phyloP scores from a whole-genome alignment of 2,113 vertebrate species.

The Cebidichthys violaceus region DNA sequence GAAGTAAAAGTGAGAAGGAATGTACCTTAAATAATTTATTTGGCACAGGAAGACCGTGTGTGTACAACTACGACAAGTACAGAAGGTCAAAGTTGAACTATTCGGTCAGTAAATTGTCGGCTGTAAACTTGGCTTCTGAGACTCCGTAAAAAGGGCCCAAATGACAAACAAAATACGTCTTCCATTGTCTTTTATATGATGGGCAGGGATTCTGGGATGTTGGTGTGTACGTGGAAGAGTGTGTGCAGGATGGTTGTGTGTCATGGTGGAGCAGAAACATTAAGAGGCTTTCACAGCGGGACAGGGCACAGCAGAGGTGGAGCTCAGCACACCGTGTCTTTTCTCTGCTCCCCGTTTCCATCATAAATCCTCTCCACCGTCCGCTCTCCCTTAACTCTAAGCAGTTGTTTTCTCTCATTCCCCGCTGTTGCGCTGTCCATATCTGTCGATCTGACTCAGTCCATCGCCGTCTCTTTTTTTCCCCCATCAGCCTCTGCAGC shows the following conservation, averaged over 20 bases:
- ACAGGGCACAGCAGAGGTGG: constrained; percentile 24
- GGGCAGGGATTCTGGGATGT: background rate
- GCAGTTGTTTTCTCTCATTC: constrained; percentile 12
- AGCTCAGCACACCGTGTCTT: constrained; percentile 9
- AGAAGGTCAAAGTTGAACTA: background rate
- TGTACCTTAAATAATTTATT: background rate
- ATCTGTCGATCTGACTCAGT: constrained; percentile 48
- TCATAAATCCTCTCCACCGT: constrained; percentile 5
- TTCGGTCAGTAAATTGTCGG: background rate
- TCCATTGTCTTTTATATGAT: background rate
- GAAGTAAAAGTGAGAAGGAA: background rate
- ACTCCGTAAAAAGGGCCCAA: background rate
- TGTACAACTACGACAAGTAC: background rate
- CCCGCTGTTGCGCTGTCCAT: constrained; percentile 14
- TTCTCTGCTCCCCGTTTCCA: background rate
- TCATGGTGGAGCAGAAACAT: constrained; percentile 28
- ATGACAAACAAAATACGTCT: background rate
- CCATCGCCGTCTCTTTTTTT: constrained; percentile 20
- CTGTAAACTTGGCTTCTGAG: background rate
- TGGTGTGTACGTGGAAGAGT: background rate
- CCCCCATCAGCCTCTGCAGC: background rate
- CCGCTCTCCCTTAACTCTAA: background rate
- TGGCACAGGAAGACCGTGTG: background rate
- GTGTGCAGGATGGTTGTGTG: constrained; percentile 7
- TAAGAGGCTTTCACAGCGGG: constrained; percentile 25